These are phyloP conservation scores for Tenebrosternarchus preto DNA, from an alignment of 2,113 vertebrate species.

Conservation along the genomic window DNA sequence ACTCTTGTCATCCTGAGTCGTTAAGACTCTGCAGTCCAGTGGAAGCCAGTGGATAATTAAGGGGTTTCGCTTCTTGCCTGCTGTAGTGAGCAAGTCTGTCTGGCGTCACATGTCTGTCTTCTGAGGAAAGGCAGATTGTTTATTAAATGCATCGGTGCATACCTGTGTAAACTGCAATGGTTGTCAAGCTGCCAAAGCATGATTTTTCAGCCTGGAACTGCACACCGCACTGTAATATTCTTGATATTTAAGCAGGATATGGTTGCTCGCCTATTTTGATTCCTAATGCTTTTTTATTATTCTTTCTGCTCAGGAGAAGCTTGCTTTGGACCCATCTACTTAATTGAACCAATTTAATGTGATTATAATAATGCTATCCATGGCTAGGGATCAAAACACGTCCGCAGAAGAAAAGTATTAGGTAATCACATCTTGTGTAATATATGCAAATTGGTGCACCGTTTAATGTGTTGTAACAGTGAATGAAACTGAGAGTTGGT, in stretches of 20 bases:
- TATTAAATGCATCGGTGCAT: slow-evolving; percentile 63
- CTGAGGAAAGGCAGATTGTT: slow-evolving; percentile 62
- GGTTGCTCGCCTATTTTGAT: slow-evolving; percentile 18
- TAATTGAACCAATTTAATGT: slow-evolving; percentile 26
- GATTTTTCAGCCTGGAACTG: slow-evolving; percentile 53
- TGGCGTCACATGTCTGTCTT: slow-evolving; percentile 61
- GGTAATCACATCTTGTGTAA: background rate
- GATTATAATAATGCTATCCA: slow-evolving; percentile 30
- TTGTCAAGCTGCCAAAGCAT: slow-evolving; percentile 62
- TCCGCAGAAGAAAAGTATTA: slow-evolving; percentile 8
- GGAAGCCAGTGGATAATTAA: slow-evolving; percentile 63
- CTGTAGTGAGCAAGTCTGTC: slow-evolving; percentile 62
- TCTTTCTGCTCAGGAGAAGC: slow-evolving; percentile 8
- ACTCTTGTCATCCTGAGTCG: slow-evolving; percentile 57
- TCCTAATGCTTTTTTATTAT: background rate
- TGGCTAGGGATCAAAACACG: background rate
- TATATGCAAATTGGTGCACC: slow-evolving; percentile 4
- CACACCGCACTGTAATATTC: slow-evolving; percentile 24
- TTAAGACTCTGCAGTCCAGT: slow-evolving; percentile 60
- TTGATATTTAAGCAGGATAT: slow-evolving; percentile 43
- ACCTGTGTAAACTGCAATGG: slow-evolving; percentile 63
- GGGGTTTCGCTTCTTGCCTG: slow-evolving; percentile 68
- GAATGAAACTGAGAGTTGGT: background rate
- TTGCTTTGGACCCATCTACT: slow-evolving; percentile 28
- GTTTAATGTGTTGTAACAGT: background rate